Evolutionary conservation across 2,888 invertebrate genomes (phyloP).

Genomic region (Cerceris ruficornis): DNA sequence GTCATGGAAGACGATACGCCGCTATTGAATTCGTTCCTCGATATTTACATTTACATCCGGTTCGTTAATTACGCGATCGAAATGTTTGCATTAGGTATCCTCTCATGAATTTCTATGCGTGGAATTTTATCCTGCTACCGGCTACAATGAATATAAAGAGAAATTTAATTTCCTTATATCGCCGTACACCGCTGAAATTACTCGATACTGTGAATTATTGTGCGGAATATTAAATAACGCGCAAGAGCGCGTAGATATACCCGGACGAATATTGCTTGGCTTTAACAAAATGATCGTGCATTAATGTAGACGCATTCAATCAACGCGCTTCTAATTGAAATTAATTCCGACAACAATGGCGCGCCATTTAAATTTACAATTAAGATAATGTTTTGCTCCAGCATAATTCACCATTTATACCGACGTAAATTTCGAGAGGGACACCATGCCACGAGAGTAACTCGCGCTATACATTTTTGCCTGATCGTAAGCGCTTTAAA

Average conservation of each 20-base stretch:
- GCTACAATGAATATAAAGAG: neutral
- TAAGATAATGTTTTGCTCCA: neutral
- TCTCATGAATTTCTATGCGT: too few relatives aligned
- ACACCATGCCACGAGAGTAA: neutral
- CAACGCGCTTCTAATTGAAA: neutral
- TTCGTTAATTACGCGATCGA: neutral
- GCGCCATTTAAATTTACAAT: conserved; percentile 8
- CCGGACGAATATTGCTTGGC: neutral
- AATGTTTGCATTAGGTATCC: too few relatives aligned
- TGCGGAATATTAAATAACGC: neutral
- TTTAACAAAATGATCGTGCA: too few relatives aligned
- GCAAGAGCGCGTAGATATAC: neutral
- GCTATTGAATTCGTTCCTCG: neutral
- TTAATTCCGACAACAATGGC: neutral
- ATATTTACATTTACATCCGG: neutral
- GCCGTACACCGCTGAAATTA: neutral
- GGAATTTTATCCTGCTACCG: neutral
- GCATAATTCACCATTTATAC: neutral
- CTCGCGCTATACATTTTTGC: too few relatives aligned
- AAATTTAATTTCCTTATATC: neutral
- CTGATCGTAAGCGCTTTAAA: too few relatives aligned
- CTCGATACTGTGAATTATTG: neutral
- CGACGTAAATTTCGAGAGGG: neutral
- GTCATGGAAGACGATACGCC: too few relatives aligned
- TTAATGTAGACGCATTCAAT: neutral